Evolutionary conservation across 2,113 vertebrate genomes (phyloP).

Genomic region (Petaurus breviceps): DNA sequence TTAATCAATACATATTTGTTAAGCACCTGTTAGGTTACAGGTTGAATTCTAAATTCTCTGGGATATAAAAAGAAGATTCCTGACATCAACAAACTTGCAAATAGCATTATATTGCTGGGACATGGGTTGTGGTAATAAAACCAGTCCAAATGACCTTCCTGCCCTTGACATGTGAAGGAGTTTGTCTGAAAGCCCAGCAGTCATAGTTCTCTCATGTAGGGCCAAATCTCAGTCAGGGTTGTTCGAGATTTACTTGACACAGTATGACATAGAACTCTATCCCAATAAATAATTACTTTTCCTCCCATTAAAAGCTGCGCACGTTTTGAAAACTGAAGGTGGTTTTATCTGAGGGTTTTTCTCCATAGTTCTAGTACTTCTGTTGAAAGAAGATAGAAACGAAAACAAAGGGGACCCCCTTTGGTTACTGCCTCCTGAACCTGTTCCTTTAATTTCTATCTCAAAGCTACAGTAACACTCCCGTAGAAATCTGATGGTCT

Average conservation of each 20-base stretch:
- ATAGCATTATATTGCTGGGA: neutral
- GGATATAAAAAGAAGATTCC: neutral
- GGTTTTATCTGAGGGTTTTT: neutral
- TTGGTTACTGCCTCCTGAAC: too few species aligned
- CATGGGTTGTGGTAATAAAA: neutral
- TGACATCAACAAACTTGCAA: neutral
- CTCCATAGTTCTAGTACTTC: neutral
- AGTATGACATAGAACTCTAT: neutral
- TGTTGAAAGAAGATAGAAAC: too few species aligned
- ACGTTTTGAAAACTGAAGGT: neutral
- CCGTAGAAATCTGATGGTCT: too few species aligned
- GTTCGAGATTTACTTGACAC: conserved; percentile 1
- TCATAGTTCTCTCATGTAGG: neutral
- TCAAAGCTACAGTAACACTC: too few species aligned
- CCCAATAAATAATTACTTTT: neutral
- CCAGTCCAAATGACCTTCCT: neutral
- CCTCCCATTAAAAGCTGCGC: neutral
- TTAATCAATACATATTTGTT: too few species aligned
- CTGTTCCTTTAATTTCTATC: too few species aligned
- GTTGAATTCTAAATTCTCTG: too few species aligned
- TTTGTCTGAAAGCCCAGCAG: neutral
- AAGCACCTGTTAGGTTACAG: too few species aligned
- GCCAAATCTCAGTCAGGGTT: neutral
- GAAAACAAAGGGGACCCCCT: too few species aligned
- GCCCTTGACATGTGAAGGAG: neutral